Base-by-base conservation (phyloP, 2,888 invertebrate genomes). In the Augochlorella aurata region DNA sequence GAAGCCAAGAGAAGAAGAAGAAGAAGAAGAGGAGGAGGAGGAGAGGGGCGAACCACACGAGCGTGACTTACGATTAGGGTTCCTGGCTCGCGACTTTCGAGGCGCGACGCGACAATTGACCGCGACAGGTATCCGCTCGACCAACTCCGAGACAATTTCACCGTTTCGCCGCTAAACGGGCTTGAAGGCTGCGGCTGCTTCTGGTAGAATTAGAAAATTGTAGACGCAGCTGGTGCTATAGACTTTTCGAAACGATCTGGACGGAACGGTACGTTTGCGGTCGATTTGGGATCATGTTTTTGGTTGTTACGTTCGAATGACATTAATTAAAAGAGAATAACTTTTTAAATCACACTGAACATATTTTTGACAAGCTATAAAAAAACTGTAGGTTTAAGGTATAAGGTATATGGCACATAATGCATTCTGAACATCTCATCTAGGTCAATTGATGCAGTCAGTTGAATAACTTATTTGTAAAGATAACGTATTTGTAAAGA, bases 111-210 rank as follows among this genome's bases (percentile, higher is more conserved):
- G 84, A 79, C 83, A 75, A 85, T 85, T 81, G 84, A 58, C 29
- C 75, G 38, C 73, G 86, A 86, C 87, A 86, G 79, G 75, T 81
- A 73, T 80, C 81, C 82, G 72, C 52, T 78, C 75, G 71, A 68
- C 66, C 74, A 61, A 52, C 72, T 83, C 80, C 16, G 63, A 77
- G 78, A 66, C 66, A 80, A 77, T 85, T 85, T 77, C 54, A 80
- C 74, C 79, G 69, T 76, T 76, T 70, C 21, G 16, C 58, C 24
- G 5, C 50, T 66, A 47, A 50, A 63, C 47, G 16, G 4, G 24
- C 14, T 50, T 18, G 74, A 66, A 54, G 21, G 63, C 4, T 24
- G 7, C n/a, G 16, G 54, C 21, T 16, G n/a, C 29, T 47, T 16
- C 9, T 29, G 44, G 9, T 14, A 47, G 5, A 12, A 50, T 24